Evolutionary conservation across 2,113 vertebrate species (phyloP).

Genomic region (Hemibagrus wyckioides): DNA sequence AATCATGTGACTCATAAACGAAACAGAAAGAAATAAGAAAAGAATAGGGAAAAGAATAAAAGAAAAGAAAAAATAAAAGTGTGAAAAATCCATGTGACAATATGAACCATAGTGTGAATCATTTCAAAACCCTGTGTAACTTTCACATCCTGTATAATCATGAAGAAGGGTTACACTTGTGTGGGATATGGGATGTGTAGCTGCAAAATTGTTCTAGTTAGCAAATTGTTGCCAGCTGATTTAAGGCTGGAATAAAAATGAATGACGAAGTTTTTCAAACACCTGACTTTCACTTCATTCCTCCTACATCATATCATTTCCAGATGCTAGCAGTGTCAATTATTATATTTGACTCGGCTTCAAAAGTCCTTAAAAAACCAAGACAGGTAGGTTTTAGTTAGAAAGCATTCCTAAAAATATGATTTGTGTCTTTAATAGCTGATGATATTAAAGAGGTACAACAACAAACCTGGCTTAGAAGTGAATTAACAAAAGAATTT

Average conservation of each 20-base stretch:
- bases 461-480: background rate
- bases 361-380: background rate
- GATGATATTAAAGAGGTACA: background rate
- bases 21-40: too few relatives aligned
- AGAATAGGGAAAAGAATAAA: too few relatives aligned
- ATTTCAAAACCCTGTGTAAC: too few relatives aligned
- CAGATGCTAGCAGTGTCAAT: background rate
- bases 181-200: too few relatives aligned
- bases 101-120: too few relatives aligned
- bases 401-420: too few relatives aligned
- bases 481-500: background rate
- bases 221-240: background rate
- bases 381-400: background rate
- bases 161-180: too few relatives aligned
- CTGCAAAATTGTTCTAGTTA: too few relatives aligned
- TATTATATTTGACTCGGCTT: background rate
- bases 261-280: conserved; percentile 41
- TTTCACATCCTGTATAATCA: too few relatives aligned
- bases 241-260: conserved; percentile 17
- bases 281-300: background rate
- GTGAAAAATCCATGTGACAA: too few relatives aligned
- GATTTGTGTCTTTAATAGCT: background rate
- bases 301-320: background rate
- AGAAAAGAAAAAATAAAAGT: too few relatives aligned
- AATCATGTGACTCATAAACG: too few relatives aligned